A percentile compares a stretch with the other conserved stretches of the same genome.
Evolutionary conservation across 2,888 invertebrate genomes (phyloP).

Genomic region (Macaria liturata): DNA sequence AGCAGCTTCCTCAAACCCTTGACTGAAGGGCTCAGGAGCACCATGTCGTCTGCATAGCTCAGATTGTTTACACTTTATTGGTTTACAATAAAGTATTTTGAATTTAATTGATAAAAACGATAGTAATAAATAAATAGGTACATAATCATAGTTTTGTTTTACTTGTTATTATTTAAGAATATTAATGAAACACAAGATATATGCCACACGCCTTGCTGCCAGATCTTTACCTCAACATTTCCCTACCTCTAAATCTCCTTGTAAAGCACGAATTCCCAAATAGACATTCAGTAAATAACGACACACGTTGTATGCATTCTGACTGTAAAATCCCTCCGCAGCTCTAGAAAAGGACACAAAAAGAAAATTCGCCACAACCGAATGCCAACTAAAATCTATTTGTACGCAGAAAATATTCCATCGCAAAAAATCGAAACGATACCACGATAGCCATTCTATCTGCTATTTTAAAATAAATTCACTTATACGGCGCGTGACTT

Average conservation of each 20-base stretch:
- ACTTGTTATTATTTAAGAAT: too few relatives aligned
- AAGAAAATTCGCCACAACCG: neutral
- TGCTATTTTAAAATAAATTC: constrained; percentile 42
- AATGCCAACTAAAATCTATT: constrained; percentile 10
- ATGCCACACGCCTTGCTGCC: too few relatives aligned
- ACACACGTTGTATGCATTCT: constrained; percentile 1
- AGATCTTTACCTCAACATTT: too few relatives aligned
- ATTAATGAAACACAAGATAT: too few relatives aligned
- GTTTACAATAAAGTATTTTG: too few relatives aligned
- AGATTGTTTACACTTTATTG: too few relatives aligned
- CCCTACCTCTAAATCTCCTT: neutral
- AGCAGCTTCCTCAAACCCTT: too few relatives aligned
- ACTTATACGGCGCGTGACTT: constrained; percentile 40
- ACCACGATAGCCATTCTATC: constrained; percentile 37
- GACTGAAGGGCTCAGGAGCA: too few relatives aligned
- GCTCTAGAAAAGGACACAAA: neutral
- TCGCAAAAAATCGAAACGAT: constrained; percentile 28
- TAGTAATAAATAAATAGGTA: too few relatives aligned
- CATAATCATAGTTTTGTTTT: too few relatives aligned
- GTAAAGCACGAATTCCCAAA: constrained; percentile 12
- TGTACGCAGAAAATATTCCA: constrained; percentile 30
- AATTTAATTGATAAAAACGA: too few relatives aligned
- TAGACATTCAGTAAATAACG: constrained; percentile 9
- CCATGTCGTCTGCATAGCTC: too few relatives aligned
- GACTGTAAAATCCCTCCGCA: constrained; percentile 5